Evolutionary conservation across 2,113 vertebrate genomes (phyloP), one percentile per base, ranked within the genome.

Genomic region (Loxodonta africana): DNA sequence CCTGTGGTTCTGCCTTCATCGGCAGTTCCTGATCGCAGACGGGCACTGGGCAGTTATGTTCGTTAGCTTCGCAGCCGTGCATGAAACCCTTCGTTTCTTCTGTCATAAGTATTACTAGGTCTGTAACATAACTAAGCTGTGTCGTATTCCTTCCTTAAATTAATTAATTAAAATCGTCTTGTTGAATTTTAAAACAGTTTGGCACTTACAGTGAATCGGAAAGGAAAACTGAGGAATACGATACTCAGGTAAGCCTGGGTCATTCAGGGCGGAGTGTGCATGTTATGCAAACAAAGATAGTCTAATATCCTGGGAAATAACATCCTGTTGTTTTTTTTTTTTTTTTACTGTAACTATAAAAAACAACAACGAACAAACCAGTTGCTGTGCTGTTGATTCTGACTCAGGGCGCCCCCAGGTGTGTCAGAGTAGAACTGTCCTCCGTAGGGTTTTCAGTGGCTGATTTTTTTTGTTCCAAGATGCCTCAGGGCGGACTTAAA

Each of bases 171-270:
- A 88, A 20, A 0, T 8, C 4, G 67, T n/a, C 41, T 23, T 0
- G n/a, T 21, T 95, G 3, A 1, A 26, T 84, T 86, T 81, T 96
- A 6, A 85, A 97, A 96, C 98, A 99, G 99, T 99, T 99, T 97
- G 99, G 99, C 88, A 98, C 99, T 90, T 98, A 98, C 44, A 99
- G 98, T 81, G 99, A 99, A 96, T 99, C 99, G 0, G 99, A 99
- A 98, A 99, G 98, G 97, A 99, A 99, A 97, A 99, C 99, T 0
- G 99, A 99, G 97, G 99, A 99, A 88, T 99, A 99, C 4, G 99
- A 99, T 91, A 99, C 99, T 37, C 99, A 99, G 99, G 99, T 99
- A 97, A 98, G 97, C 30, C 10, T 9, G 23, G 91, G 53, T 25
- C 30, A 2, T 41, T 23, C 46, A 25, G 11, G 46, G 25, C 23